Evolutionary conservation across 2,888 invertebrate genomes (phyloP).

Genomic region (Apodemia mormo): DNA sequence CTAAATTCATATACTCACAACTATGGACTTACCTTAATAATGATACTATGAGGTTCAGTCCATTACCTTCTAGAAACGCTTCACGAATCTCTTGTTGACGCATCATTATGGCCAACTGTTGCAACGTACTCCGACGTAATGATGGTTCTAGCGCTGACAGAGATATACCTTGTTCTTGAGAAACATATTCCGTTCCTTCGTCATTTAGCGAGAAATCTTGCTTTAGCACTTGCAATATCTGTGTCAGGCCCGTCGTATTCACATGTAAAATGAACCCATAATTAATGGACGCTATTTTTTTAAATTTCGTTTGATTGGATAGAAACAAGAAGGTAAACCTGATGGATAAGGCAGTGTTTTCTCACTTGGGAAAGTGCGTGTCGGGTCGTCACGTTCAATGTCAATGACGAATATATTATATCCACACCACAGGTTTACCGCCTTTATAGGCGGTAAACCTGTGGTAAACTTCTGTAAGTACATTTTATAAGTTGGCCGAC

Average conservation of each 20-base stretch:
- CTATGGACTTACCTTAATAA: constrained; percentile 54
- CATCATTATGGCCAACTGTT: constrained; percentile 85
- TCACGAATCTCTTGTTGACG: constrained; percentile 83
- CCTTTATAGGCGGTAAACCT: too few relatives aligned
- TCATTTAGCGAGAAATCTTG: constrained; percentile 65
- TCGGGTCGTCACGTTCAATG: too few relatives aligned
- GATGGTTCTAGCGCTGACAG: constrained; percentile 81
- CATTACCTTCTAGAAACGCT: constrained; percentile 80
- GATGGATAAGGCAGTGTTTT: too few relatives aligned
- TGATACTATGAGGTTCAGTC: constrained; percentile 72
- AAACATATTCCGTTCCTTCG: constrained; percentile 47
- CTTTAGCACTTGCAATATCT: constrained; percentile 70
- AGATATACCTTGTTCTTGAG: constrained; percentile 33
- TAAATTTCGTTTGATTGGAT: too few relatives aligned
- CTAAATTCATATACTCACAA: background rate
- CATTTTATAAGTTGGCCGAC: too few relatives aligned
- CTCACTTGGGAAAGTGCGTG: too few relatives aligned
- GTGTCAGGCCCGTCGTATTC: constrained; percentile 62
- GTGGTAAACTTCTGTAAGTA: too few relatives aligned
- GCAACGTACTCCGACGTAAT: constrained; percentile 84
- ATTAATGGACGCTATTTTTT: too few relatives aligned
- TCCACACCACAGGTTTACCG: too few relatives aligned
- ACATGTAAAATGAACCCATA: constrained; percentile 12
- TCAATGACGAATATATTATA: too few relatives aligned
- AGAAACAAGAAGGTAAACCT: too few relatives aligned